Evolutionary conservation across 2,113 vertebrate genomes (phyloP), one percentile per base, ranked within the genome.

Genomic region (Solea senegalensis): DNA sequence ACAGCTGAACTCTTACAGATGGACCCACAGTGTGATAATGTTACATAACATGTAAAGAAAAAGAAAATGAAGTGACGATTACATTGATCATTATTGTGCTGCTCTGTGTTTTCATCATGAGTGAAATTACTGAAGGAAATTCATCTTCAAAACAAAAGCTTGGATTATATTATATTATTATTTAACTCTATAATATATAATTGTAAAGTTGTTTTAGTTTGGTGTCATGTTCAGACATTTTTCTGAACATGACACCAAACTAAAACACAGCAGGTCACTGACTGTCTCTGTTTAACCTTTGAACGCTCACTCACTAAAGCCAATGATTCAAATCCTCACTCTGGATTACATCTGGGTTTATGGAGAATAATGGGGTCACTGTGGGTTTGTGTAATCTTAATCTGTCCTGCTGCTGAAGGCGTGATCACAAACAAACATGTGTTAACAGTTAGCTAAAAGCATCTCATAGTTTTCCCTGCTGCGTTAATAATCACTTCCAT

Each of bases 311-410:
- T 74, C 62, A 76, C 65, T 49, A 77, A 76, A 83, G 72, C 85
- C 34, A 82, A 72, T 63, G 58, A 73, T 82, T 85, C 81, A 48
- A 63, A 76, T 65, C 34, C 68, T 77, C 85, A 80, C 81, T 52
- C 80, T 78, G 85, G 83, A 81, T 81, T 76, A 81, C 39, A 76
- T 70, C 74, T 71, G 66, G 66, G 83, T 61, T 83, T 56, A 65
- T 71, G 71, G 67, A 79, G 62, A 88, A 84, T 85, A 89, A 86
- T 81, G 57, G 67, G 86, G 63, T 86, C 83, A 80, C 34, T 72
- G 52, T 40, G 61, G 54, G 28, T 81, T 83, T 79, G 68, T 80
- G 79, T 74, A 88, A 84, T 78, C 80, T 80, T 62, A 67, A 57
- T 81, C 3, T 54, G 64, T 58, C 41, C 53, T 72, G 62, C 65